Conservation (phyloP, 2,888 invertebrate genomes). For the Cylloceria caligata region DNA sequence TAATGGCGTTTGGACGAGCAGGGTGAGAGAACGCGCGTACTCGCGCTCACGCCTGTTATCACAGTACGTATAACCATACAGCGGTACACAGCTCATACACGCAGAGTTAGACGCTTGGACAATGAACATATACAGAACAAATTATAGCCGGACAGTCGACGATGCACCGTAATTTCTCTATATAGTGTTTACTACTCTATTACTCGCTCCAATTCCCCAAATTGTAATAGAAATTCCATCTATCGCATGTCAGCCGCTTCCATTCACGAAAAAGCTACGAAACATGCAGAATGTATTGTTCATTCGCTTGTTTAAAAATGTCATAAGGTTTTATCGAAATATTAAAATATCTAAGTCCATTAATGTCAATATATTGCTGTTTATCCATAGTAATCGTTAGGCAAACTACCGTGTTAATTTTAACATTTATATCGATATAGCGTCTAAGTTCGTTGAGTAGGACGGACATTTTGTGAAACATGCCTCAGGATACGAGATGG, state of each 20-base stretch:
- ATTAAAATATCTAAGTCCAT: neutral
- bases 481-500: too few species aligned
- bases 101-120: conserved; percentile 13
- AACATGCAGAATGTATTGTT: neutral
- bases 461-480: too few species aligned
- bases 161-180: conserved; percentile 31
- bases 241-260: conserved; percentile 3
- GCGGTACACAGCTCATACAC: conserved; percentile 19
- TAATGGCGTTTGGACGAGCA: conserved; percentile 68
- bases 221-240: conserved; percentile 21
- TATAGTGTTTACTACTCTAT: neutral
- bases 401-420: too few species aligned
- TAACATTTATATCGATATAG: too few species aligned
- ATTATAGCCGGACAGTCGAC: conserved; percentile 37
- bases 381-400: too few species aligned
- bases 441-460: too few species aligned
- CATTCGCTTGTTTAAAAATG: neutral
- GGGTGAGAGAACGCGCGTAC: conserved; percentile 36
- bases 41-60: conserved; percentile 23
- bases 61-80: conserved; percentile 5
- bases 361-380: neutral
- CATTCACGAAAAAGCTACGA: neutral
- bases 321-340: neutral
- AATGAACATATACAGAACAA: conserved; percentile 24
- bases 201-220: conserved; percentile 4